Evolutionary conservation across 2,888 invertebrate species (phyloP), one percentile per base, ranked within the genome.

Genomic region (Patella pellucida): DNA sequence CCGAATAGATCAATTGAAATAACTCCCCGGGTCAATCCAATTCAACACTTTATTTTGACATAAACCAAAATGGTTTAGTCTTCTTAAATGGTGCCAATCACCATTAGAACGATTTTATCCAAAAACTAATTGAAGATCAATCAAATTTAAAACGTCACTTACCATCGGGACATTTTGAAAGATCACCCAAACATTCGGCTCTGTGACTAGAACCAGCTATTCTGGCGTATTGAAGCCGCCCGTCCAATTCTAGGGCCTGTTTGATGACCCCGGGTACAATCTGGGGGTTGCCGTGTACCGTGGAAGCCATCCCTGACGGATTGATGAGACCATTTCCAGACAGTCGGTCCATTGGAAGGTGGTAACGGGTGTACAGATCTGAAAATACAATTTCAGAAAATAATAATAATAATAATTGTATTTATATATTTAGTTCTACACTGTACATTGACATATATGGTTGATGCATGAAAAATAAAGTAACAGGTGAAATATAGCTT

Each of bases 111-210:
- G 31, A 31, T 31, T 31, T 31, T 4, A 4, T 31, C 31, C 2
- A 1, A 27, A 27, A 1, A 27, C 2, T 31, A 31, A 31, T 31
- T 31, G 31, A 31, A 41, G 41, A 9, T 9, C 41, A 0, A 9
- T 41, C 41, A 9, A 41, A 41, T 41, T 7, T 9, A 41, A 41
- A 9, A 9, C 41, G 41, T 41, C n/a, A 74, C 81, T 70, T 81
- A 88, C 90, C 90, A 54, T 82, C 78, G 1, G 82, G 79, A 73
- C 90, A 90, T 19, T 83, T 83, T 51, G 83, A 83, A 52, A 90
- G 85, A 78, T 90, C 88, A 15, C 90, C 90, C 73, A 90, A 86
- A 76, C 90, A 90, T 80, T 90, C 90, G 62, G 81, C 75, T 68
- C 89, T 79, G 73, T 90, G 90, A 23, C 87, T 85, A 7, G 87